Percentiles rank a stretch among this genome's conserved stretches.
Evolutionary conservation across 2,113 vertebrate species (phyloP).

Genomic region (Synodontis membranacea): DNA sequence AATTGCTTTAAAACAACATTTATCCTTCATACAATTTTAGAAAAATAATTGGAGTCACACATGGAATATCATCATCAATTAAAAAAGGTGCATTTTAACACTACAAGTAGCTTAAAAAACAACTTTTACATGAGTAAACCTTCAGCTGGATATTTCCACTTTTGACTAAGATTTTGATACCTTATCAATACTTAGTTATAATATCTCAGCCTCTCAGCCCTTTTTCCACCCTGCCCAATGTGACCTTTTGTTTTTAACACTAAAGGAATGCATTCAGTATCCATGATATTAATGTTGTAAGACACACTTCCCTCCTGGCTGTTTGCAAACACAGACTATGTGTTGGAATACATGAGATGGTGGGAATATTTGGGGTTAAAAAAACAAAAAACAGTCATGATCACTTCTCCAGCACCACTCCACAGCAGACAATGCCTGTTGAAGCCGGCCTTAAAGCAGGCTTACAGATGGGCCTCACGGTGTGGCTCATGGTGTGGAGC

Average conservation of each 20-base stretch:
- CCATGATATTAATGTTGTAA: not conserved
- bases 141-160: not conserved
- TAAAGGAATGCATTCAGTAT: not conserved
- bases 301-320: not conserved
- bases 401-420: not conserved
- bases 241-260: not conserved
- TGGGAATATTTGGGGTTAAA: constrained; percentile 5
- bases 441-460: constrained; percentile 11
- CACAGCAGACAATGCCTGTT: not conserved
- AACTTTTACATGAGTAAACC: not conserved
- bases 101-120: not conserved
- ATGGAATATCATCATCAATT: not conserved
- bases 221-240: not conserved
- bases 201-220: too few relatives aligned
- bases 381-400: constrained; percentile 22
- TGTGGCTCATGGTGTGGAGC: constrained; percentile 43
- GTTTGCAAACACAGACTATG: not conserved
- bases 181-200: too few relatives aligned
- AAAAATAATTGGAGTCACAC: not conserved
- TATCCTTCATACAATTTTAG: not conserved
- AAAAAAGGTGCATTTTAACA: not conserved
- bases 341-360: not conserved
- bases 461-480: constrained; percentile 40
- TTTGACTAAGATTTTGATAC: not conserved
- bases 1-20: not conserved